Conservation (phyloP, 2,888 invertebrate genomes). For the Sturmia bella region DNA sequence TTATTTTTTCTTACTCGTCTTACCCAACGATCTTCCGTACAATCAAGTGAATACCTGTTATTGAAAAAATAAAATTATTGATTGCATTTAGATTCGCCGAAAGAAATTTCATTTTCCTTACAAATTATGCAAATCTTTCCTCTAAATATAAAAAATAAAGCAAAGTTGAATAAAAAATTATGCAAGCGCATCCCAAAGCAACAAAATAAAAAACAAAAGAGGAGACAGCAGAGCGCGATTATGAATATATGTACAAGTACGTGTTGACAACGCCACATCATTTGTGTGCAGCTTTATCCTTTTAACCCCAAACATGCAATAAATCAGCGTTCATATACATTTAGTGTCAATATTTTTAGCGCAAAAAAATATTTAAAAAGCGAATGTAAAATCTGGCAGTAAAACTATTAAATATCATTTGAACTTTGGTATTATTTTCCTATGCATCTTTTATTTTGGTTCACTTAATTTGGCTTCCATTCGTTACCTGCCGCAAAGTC, state of each 20-base stretch:
- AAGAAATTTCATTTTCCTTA: conserved; percentile 36
- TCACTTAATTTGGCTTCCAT: conserved; percentile 2
- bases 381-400: conserved; percentile 33
- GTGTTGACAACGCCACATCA: conserved; percentile 30
- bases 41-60: conserved; percentile 19
- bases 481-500: background rate
- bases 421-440: conserved; percentile 53
- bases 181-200: background rate
- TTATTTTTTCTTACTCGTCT: background rate
- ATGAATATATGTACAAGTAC: background rate
- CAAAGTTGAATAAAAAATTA: conserved; percentile 7
- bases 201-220: background rate
- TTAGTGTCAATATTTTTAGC: background rate
- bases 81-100: conserved; percentile 4
- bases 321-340: conserved; percentile 50
- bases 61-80: conserved; percentile 23
- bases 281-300: conserved; percentile 37
- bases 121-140: conserved; percentile 45
- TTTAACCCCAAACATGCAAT: conserved; percentile 49
- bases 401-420: conserved; percentile 61
- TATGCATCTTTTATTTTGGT: conserved; percentile 9
- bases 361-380: background rate
- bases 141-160: conserved; percentile 18
- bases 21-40: background rate
- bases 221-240: no score